Conservation (phyloP, 2,888 invertebrate species). For the Macrophya alboannulata region DNA sequence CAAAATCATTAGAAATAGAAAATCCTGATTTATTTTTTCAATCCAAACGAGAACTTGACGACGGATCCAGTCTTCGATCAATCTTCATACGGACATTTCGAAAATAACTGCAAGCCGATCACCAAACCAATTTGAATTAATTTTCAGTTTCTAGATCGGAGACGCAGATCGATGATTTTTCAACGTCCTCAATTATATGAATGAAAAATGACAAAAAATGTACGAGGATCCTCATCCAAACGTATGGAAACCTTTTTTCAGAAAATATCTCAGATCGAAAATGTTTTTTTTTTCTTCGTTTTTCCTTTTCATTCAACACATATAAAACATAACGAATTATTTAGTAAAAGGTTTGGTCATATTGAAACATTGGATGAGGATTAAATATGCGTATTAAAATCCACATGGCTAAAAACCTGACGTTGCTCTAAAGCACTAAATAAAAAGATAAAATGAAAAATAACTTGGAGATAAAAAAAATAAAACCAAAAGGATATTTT, state of each 20-base stretch:
- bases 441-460: not conserved
- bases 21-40: not conserved
- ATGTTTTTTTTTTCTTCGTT: too few relatives aligned
- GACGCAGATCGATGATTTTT: not conserved
- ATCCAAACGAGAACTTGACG: not conserved
- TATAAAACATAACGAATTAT: not conserved
- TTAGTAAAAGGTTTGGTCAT: not conserved
- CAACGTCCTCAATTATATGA: conserved; percentile 6
- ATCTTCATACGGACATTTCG: not conserved
- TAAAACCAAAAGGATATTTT: too few relatives aligned
- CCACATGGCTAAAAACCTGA: conserved; percentile 45
- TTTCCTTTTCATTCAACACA: too few relatives aligned
- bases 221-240: not conserved
- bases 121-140: not conserved
- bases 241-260: not conserved
- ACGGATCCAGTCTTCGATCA: not conserved
- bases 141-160: not conserved
- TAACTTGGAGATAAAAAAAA: not conserved
- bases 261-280: not conserved
- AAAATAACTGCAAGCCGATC: not conserved
- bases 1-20: not conserved
- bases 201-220: conserved; percentile 1
- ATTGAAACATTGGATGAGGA: conserved; percentile 18
- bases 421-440: conserved; percentile 41
- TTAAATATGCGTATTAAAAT: not conserved